Evolutionary conservation across 2,888 invertebrate species (phyloP).

Genomic region (Cephus pulcher): DNA sequence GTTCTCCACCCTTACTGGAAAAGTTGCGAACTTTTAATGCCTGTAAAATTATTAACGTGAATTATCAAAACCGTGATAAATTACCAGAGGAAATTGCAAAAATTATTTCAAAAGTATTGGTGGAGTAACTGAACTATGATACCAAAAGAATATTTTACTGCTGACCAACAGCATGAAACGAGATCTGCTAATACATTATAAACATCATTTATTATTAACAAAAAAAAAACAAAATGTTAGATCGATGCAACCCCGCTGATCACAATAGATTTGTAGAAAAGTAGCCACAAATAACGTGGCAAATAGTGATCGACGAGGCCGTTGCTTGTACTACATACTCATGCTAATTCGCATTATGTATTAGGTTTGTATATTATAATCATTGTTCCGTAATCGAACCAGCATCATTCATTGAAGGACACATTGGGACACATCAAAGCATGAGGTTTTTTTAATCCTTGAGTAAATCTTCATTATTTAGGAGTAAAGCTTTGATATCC

Average conservation of each 20-base stretch:
- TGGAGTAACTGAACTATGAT: conserved; percentile 14
- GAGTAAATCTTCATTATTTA: not conserved
- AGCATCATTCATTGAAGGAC: conserved; percentile 43
- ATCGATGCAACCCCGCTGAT: conserved; percentile 46
- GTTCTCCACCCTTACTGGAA: conserved; percentile 36
- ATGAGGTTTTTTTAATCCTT: not conserved
- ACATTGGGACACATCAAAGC: conserved; percentile 20
- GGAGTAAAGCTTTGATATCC: not conserved
- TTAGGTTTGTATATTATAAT: conserved; percentile 42
- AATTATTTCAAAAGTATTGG: conserved; percentile 25
- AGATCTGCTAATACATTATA: conserved; percentile 44
- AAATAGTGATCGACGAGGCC: conserved; percentile 43
- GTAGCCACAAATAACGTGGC: conserved; percentile 54
- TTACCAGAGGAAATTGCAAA: conserved; percentile 37
- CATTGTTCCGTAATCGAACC: conserved; percentile 35
- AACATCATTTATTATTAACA: conserved; percentile 59
- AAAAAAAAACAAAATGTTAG: conserved; percentile 51
- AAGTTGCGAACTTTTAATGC: conserved; percentile 30
- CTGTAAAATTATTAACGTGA: conserved; percentile 43
- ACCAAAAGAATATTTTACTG: conserved; percentile 1
- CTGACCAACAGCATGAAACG: conserved; percentile 6
- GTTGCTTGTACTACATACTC: conserved; percentile 49
- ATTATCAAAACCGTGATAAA: conserved; percentile 39
- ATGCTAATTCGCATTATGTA: conserved; percentile 41
- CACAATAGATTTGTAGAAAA: conserved; percentile 55